Evolutionary conservation across 2,888 invertebrate species (phyloP), one percentile per base, ranked within the genome.

Genomic region (Amphipyra tragopoginis): DNA sequence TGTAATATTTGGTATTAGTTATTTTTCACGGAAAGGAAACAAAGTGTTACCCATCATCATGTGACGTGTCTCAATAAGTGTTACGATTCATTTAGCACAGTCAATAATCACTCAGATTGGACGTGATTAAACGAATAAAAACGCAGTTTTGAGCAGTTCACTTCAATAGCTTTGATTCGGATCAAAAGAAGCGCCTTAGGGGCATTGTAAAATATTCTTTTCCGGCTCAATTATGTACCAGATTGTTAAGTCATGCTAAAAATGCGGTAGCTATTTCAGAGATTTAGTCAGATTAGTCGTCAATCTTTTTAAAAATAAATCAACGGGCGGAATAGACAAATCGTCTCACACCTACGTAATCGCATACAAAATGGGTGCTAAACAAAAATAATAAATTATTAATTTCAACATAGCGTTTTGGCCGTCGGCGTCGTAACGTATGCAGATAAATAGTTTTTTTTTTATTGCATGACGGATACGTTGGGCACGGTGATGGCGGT

Each of bases 361-460:
- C 65, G 59, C 69, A 53, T 61, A 85, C 80, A 81, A 72, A 86
- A 83, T 81, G 79, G 72, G 55, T 75, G 75, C 77, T 86, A 81
- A 85, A 83, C 73, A 77, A 75, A 83, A 84, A 76, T 75, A 80
- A 87, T 83, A 79, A 83, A 84, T 87, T 79, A 81, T 73, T 77
- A 71, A 80, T 70, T 78, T 77, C 61, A 80, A 75, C 73, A 73
- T 58, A 54, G 64, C 49, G 40, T 42, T 60, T 49, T 43, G 38
- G 72, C 54, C 67, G 65, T n/a, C n/a, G n/a, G n/a, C n/a, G n/a
- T 69, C 75, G 74, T 72, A 74, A 75, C 73, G 75, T 82, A 78
- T 79, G 81, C 77, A 80, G 83, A 89, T 86, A 84, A 87, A 87
- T 87, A 79, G 71, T 81, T 83, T 77, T 77, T 84, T n/a, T 81